A percentile compares a stretch with the other conserved stretches of the same genome.
phyloP scores from a whole-genome alignment of 2,888 invertebrate genomes.

The Linnaemya tessellans region DNA sequence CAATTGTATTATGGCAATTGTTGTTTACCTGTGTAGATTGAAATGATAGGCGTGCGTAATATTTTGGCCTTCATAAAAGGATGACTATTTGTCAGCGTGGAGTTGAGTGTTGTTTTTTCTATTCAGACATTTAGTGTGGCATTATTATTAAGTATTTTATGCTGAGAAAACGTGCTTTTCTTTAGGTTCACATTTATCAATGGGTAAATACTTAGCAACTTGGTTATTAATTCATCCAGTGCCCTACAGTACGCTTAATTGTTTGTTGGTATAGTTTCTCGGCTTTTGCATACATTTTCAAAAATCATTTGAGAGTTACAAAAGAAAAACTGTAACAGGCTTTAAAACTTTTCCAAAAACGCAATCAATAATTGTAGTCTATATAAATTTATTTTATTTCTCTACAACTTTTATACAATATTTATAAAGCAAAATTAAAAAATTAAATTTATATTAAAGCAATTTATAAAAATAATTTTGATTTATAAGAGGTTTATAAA shows the following conservation, averaged over 20 bases:
- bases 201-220: conserved; percentile 49
- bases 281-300: too few relatives aligned
- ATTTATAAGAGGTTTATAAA: too few relatives aligned
- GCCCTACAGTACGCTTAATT: conserved; percentile 13
- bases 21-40: conserved; percentile 69
- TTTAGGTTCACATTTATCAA: conserved; percentile 62
- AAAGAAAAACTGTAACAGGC: too few relatives aligned
- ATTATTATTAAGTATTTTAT: conserved; percentile 36
- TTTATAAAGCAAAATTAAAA: too few relatives aligned
- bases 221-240: conserved; percentile 36
- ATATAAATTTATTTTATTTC: too few relatives aligned
- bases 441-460: too few relatives aligned
- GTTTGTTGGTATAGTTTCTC: background rate
- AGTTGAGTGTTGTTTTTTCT: conserved; percentile 32
- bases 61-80: conserved; percentile 70
- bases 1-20: conserved; percentile 56
- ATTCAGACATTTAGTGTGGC: conserved; percentile 44
- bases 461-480: too few relatives aligned
- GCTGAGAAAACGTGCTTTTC: conserved; percentile 56
- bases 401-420: too few relatives aligned
- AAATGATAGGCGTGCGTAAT: conserved; percentile 66
- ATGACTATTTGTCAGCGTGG: conserved; percentile 69
- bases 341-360: too few relatives aligned
- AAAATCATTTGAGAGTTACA: too few relatives aligned
- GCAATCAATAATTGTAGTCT: too few relatives aligned